These are phyloP conservation scores for Leptobrachium leishanense DNA, from an alignment of 2,113 vertebrate genomes.

Conservation along the genomic window DNA sequence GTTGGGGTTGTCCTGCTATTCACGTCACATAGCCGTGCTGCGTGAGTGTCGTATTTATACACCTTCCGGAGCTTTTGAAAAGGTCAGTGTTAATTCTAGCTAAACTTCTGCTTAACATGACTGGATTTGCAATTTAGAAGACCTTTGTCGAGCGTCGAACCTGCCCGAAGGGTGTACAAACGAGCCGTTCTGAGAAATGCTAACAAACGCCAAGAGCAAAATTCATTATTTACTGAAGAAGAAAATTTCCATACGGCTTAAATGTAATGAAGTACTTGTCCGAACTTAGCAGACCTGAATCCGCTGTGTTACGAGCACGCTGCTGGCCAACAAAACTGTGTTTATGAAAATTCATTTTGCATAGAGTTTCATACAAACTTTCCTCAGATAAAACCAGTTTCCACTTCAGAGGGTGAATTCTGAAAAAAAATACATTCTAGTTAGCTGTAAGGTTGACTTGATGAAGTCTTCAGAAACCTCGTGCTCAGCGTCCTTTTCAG, in stretches of 20 bases:
- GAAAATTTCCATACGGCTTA: slow-evolving; percentile 22
- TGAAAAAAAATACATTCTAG: too few species aligned
- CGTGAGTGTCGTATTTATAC: slow-evolving; percentile 19
- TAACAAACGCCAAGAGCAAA: slow-evolving; percentile 45
- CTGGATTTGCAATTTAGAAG: slow-evolving; percentile 45
- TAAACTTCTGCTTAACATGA: slow-evolving; percentile 43
- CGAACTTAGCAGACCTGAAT: slow-evolving; percentile 20
- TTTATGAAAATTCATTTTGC: slow-evolving; percentile 13
- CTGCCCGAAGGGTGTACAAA: slow-evolving; percentile 39
- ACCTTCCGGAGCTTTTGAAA: slow-evolving; percentile 27
- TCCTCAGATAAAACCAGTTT: too few species aligned
- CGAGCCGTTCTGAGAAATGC: slow-evolving; percentile 30
- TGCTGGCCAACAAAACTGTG: not conserved
- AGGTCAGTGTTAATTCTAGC: slow-evolving; percentile 45
- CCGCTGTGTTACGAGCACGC: not conserved
- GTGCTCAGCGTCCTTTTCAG: too few species aligned
- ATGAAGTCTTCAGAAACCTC: too few species aligned
- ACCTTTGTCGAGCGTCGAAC: slow-evolving; percentile 32
- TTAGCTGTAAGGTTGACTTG: too few species aligned
- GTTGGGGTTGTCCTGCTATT: not conserved
- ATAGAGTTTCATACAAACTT: not conserved
- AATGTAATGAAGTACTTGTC: slow-evolving; percentile 29
- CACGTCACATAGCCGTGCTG: not conserved
- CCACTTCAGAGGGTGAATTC: too few species aligned
- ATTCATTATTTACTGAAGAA: slow-evolving; percentile 21